Percentiles rank a stretch among this genome's conserved stretches.
phyloP scores from a whole-genome alignment of 2,888 invertebrate species.

The Campoplex nolae region DNA sequence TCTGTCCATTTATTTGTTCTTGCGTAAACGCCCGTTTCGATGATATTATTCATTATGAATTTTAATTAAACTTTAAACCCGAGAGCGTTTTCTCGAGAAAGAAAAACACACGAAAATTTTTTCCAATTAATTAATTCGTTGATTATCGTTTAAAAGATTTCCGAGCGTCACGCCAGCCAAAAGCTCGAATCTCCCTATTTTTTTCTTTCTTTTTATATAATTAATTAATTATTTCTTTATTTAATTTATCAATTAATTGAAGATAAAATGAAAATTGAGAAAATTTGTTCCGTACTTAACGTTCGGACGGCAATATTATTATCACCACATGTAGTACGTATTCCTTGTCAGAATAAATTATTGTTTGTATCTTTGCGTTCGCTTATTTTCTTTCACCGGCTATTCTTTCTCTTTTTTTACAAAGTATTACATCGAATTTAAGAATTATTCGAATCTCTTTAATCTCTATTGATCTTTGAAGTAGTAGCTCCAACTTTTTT shows the following conservation, averaged over 20 bases:
- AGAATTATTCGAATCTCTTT: background rate
- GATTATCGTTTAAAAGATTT: conserved; percentile 31
- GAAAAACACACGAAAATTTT: background rate
- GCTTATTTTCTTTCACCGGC: conserved; percentile 74
- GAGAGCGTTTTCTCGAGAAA: conserved; percentile 67
- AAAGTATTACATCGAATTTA: conserved; percentile 16
- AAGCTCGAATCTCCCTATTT: conserved; percentile 43
- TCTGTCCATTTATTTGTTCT: conserved; percentile 75
- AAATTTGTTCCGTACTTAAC: conserved; percentile 79
- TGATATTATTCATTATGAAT: conserved; percentile 76
- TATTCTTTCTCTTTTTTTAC: conserved; percentile 24
- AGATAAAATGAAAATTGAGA: conserved; percentile 26
- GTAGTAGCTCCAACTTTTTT: background rate
- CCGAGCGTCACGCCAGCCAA: conserved; percentile 33
- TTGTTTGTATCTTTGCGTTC: conserved; percentile 81
- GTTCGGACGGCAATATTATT: conserved; percentile 79
- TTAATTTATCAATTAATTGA: conserved; percentile 25
- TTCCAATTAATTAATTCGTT: background rate
- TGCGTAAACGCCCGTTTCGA: conserved; percentile 74
- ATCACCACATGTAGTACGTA: conserved; percentile 77
- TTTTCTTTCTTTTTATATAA: conserved; percentile 41
- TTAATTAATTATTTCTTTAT: background rate
- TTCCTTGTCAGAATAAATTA: conserved; percentile 81
- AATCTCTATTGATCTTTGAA: background rate
- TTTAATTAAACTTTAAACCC: conserved; percentile 63